These are phyloP conservation scores for Blastomussa wellsi DNA, from an alignment of 92 coral and sea anemone genomes.

Conservation along the genomic window DNA sequence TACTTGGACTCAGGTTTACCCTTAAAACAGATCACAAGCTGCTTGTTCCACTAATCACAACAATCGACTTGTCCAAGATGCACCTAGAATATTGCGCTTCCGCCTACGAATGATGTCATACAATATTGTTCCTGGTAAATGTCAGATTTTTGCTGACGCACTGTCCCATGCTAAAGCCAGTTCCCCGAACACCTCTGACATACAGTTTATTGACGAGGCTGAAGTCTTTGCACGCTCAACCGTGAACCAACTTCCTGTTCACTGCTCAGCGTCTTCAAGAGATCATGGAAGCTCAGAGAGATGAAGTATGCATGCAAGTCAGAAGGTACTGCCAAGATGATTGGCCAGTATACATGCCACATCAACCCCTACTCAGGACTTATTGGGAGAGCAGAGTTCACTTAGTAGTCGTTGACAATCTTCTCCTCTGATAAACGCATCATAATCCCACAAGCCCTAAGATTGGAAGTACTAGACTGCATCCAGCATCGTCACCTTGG, in stretches of 20 bases:
- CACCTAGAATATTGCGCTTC: constrained; percentile 51
- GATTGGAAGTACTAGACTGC: constrained; percentile 57
- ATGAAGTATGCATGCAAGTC: too few relatives aligned
- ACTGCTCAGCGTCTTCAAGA: constrained; percentile 51
- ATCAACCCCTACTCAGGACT: constrained; percentile 32
- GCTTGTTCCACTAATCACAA: constrained; percentile 8
- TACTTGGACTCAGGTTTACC: neutral
- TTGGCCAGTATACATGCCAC: constrained; percentile 12
- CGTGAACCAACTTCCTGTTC: constrained; percentile 24
- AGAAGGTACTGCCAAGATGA: too few relatives aligned
- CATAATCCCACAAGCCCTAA: constrained; percentile 59
- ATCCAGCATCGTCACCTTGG: constrained; percentile 68
- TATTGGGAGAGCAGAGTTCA: constrained; percentile 60
- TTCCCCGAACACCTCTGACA: too few relatives aligned
- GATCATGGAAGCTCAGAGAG: too few relatives aligned
- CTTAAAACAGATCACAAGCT: constrained; percentile 33
- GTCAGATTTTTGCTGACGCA: constrained; percentile 43
- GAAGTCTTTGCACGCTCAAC: constrained; percentile 12
- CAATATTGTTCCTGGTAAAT: constrained; percentile 56
- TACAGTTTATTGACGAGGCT: too few relatives aligned
- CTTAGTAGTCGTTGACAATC: constrained; percentile 58
- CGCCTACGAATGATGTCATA: constrained; percentile 63
- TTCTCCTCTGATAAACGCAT: constrained; percentile 61
- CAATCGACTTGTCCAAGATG: constrained; percentile 46
- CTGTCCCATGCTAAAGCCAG: neutral